A percentile compares a stretch with the other conserved stretches of the same genome.
Conservation (phyloP, 1,140 invertebrate genomes). For the Zophobas morio region DNA sequence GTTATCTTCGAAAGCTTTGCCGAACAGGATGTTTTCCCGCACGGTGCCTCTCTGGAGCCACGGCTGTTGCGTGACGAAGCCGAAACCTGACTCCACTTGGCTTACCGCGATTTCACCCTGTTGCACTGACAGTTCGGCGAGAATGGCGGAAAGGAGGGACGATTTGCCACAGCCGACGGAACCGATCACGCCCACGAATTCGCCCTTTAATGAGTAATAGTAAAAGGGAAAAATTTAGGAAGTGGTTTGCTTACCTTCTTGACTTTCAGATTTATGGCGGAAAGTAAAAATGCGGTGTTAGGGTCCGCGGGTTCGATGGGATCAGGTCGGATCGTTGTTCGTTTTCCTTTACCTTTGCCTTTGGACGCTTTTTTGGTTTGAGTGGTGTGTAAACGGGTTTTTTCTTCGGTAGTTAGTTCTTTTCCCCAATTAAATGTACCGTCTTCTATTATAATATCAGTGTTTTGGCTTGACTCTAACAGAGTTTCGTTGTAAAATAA, state of each 20-base stretch:
- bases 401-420: conserved; percentile 59
- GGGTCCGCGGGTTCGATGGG: conserved; percentile 46
- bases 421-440: conserved; percentile 68
- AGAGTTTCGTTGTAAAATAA: conserved; percentile 65
- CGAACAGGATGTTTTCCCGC: conserved; percentile 94
- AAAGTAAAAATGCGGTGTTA: conserved; percentile 68
- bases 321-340: neutral
- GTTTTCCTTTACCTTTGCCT: conserved; percentile 70
- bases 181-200: conserved; percentile 81
- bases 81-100: conserved; percentile 80
- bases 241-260: conserved; percentile 66
- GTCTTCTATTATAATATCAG: conserved; percentile 63
- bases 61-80: conserved; percentile 89
- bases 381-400: conserved; percentile 52
- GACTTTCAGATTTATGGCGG: conserved; percentile 73
- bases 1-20: conserved; percentile 81
- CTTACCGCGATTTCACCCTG: conserved; percentile 75
- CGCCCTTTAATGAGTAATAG: conserved; percentile 67
- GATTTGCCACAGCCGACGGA: conserved; percentile 85
- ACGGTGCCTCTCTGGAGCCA: conserved; percentile 95
- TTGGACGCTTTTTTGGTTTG: conserved; percentile 58
- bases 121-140: conserved; percentile 81
- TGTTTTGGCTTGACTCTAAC: conserved; percentile 51
- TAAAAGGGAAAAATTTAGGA: too few species aligned
- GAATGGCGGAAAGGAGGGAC: conserved; percentile 80